Evolutionary conservation across 2,797 vertebrate genomes (phyloP).

Genomic region (Poecilia gillii): DNA sequence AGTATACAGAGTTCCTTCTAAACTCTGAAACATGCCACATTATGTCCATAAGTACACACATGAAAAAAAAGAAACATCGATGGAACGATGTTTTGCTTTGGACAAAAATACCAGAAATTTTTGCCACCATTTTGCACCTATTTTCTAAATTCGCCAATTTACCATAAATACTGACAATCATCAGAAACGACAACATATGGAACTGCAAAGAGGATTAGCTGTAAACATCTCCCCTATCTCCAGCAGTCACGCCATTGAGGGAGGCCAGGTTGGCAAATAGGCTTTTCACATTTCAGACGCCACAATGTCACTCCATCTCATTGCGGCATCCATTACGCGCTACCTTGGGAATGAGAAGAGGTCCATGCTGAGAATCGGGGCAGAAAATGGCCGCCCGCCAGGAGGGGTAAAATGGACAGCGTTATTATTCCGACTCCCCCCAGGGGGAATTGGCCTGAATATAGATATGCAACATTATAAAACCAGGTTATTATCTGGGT

Average conservation of each 20-base stretch:
- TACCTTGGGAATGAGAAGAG: constrained; percentile 81
- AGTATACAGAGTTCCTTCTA: constrained; percentile 27
- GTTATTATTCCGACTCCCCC: constrained; percentile 79
- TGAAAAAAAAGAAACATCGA: constrained; percentile 25
- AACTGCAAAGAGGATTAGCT: constrained; percentile 78
- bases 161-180: constrained; percentile 73
- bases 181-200: constrained; percentile 76
- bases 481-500: constrained; percentile 83
- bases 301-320: constrained; percentile 82
- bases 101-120: constrained; percentile 43
- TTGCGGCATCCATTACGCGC: constrained; percentile 80
- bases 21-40: constrained; percentile 38
- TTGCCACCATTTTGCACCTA: constrained; percentile 46
- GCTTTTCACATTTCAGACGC: constrained; percentile 80
- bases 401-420: constrained; percentile 80
- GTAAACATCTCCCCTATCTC: constrained; percentile 72
- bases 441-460: constrained; percentile 82
- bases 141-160: constrained; percentile 77
- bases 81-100: constrained; percentile 54
- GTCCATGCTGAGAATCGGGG: constrained; percentile 78
- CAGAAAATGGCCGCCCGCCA: constrained; percentile 80
- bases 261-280: constrained; percentile 75
- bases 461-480: constrained; percentile 85
- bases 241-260: constrained; percentile 63
- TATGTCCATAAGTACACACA: constrained; percentile 16